Conservation (phyloP, 1,140 invertebrate genomes). For the Archivesica marissinica region DNA sequence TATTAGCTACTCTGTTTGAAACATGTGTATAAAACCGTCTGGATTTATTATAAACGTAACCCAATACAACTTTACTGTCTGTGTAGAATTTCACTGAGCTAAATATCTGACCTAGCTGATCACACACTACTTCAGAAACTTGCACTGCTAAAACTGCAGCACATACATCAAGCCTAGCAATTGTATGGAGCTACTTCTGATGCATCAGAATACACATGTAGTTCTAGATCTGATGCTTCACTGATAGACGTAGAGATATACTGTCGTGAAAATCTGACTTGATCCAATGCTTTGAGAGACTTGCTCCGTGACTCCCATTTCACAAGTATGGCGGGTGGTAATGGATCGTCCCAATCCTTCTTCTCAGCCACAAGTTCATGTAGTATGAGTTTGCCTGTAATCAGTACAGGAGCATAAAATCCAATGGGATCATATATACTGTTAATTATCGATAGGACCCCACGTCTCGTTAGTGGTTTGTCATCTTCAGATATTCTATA, state of each 20-base stretch:
- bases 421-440: slow-evolving; percentile 60
- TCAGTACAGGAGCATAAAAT: slow-evolving; percentile 49
- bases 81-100: not conserved
- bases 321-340: not conserved
- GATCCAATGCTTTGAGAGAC: not conserved
- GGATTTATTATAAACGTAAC: slow-evolving; percentile 47
- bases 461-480: slow-evolving; percentile 59
- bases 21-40: slow-evolving; percentile 47
- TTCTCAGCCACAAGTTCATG: not conserved
- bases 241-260: not conserved
- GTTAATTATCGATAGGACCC: slow-evolving; percentile 53
- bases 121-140: not conserved
- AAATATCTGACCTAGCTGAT: slow-evolving; percentile 13
- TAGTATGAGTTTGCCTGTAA: slow-evolving; percentile 48
- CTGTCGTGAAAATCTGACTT: not conserved
- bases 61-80: slow-evolving; percentile 43
- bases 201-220: slow-evolving; percentile 8
- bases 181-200: slow-evolving; percentile 21
- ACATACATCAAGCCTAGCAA: slow-evolving; percentile 48
- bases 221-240: slow-evolving; percentile 64
- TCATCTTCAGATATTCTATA: slow-evolving; percentile 18
- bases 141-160: slow-evolving; percentile 37
- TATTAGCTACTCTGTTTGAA: slow-evolving; percentile 21
- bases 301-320: not conserved
- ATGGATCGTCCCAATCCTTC: not conserved